phyloP scores from a whole-genome alignment of 2,113 vertebrate species.

The Cyprinodon tularosa region DNA sequence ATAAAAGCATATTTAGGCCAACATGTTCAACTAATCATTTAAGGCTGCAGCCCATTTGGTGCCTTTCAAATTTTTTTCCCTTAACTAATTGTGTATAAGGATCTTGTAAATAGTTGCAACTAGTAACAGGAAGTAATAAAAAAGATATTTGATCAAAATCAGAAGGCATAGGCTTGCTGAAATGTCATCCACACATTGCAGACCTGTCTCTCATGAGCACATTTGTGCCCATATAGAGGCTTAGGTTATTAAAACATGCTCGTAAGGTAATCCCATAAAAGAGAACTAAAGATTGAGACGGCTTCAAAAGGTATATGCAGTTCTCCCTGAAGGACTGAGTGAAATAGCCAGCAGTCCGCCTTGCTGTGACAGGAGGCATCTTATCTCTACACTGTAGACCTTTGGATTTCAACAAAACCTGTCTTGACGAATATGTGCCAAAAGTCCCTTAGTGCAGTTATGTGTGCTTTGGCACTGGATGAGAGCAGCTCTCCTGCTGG shows the following conservation, averaged over 20 bases:
- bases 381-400: constrained; percentile 38
- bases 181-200: not conserved
- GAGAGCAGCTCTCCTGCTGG: constrained; percentile 35
- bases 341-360: constrained; percentile 33
- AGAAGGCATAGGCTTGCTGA: too few species aligned
- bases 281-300: constrained; percentile 28
- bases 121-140: not conserved
- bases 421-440: constrained; percentile 52
- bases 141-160: not conserved
- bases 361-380: constrained; percentile 47
- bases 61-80: not conserved
- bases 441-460: constrained; percentile 29
- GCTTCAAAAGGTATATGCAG: constrained; percentile 42
- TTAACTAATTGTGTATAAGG: not conserved
- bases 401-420: constrained; percentile 51
- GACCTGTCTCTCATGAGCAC: not conserved
- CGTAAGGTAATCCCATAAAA: constrained; percentile 30
- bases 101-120: not conserved
- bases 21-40: too few species aligned
- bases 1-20: too few species aligned
- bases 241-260: constrained; percentile 2
- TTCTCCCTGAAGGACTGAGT: constrained; percentile 41
- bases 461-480: constrained; percentile 48
- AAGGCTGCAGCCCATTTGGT: not conserved
- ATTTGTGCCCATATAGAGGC: not conserved